Base-by-base conservation (phyloP, 2,888 invertebrate species). In the Latheticus oryzae region DNA sequence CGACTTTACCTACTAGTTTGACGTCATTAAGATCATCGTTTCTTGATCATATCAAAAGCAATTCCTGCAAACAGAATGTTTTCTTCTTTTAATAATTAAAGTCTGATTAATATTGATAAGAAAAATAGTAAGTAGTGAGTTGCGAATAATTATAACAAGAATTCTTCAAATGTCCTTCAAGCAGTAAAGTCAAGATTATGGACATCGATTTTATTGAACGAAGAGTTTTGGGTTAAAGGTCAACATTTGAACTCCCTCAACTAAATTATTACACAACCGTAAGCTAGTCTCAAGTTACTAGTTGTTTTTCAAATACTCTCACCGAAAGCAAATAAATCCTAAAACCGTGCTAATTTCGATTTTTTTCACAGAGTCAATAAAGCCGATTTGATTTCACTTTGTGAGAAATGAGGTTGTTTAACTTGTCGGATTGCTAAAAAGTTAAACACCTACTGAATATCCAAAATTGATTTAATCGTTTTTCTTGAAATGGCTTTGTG, bases 231-330 rank as follows among this genome's bases (percentile, higher is more conserved):
- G 57, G 37, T 24, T 30, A 57, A 32, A 57, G 57, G 45, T 57
- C 57, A 40, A 11, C 37, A 16, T 45, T 51, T 57, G 45, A 57
- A 45, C 52, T 45, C 57, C 37, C 45, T 38, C 52, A 52, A 57
- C 52, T 57, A 52, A 57, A 57, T 51, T 57, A 57, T 57, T 57
- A 26, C 47, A n/a, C n/a, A n/a, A n/a, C n/a, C n/a, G n/a, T n/a
- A n/a, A n/a, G n/a, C n/a, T n/a, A n/a, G n/a, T n/a, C n/a, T n/a
- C n/a, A n/a, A n/a, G n/a, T n/a, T n/a, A n/a, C n/a, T n/a, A n/a
- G n/a, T n/a, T n/a, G n/a, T n/a, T n/a, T n/a, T n/a, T n/a, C n/a
- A n/a, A n/a, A n/a, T n/a, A n/a, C n/a, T n/a, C n/a, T n/a, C n/a
- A n/a, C n/a, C n/a, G n/a, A n/a, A n/a, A n/a, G n/a, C n/a, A n/a